Evolutionary conservation across 2,888 invertebrate species (phyloP).

Genomic region (Eueremaeus valkanovi): DNA sequence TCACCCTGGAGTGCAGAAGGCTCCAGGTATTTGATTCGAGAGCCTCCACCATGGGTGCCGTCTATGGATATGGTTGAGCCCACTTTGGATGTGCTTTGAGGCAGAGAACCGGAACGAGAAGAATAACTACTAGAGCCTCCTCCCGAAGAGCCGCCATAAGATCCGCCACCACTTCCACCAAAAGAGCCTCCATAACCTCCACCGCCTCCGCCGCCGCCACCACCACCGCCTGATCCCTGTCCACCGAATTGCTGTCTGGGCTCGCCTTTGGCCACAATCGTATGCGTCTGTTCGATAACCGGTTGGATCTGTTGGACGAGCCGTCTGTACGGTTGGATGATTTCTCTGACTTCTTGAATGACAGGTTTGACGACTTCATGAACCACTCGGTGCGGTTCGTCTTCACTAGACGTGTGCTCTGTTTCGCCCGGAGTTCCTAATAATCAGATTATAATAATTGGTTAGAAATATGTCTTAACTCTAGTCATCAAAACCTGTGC

Average conservation of each 20-base stretch:
- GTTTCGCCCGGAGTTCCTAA: slow-evolving; percentile 30
- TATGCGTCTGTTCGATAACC: slow-evolving; percentile 39
- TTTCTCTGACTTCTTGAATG: slow-evolving; percentile 32
- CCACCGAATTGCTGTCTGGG: slow-evolving; percentile 10
- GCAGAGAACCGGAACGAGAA: not conserved
- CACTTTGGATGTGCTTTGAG: not conserved
- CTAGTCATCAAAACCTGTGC: not conserved
- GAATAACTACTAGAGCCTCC: slow-evolving; percentile 11
- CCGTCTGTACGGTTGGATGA: no score
- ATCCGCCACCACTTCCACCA: not conserved
- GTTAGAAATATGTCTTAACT: not conserved
- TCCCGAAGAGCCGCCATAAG: not conserved
- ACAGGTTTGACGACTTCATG: no score
- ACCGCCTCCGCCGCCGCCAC: not conserved
- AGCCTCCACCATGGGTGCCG: not conserved
- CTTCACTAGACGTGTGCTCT: slow-evolving; percentile 37
- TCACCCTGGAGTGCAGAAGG: not conserved
- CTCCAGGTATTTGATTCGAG: not conserved
- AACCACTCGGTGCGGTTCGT: no score
- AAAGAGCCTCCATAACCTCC: no score
- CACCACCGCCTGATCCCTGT: not conserved
- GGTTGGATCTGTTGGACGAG: slow-evolving; percentile 39
- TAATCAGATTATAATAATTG: not conserved
- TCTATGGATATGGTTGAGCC: not conserved
- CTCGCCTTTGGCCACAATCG: slow-evolving; percentile 39